Evolutionary conservation across 2,113 vertebrate genomes (phyloP), one percentile per base, ranked within the genome.

Genomic region (Acrocephalus arundinaceus): DNA sequence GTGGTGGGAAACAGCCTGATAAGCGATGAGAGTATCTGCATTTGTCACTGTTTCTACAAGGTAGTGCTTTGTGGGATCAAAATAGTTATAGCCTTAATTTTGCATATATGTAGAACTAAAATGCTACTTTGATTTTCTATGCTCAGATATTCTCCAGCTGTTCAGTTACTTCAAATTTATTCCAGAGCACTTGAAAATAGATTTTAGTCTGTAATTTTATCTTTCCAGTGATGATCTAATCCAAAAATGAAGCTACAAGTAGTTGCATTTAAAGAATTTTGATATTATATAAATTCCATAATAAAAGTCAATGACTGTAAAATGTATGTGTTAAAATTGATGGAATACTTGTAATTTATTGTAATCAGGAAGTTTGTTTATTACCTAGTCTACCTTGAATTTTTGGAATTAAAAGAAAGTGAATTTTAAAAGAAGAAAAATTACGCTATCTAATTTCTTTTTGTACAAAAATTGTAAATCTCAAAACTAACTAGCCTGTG

Each of bases 361-460:
- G 57, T 93, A 68, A 75, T 70, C 52, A 57, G 37, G 6, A 85
- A 81, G 35, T 90, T 73, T 85, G 28, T 93, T 93, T 92, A 65
- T 92, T 86, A 30, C 28, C 10, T 74, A 57, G 68, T 84, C 43
- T 78, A 48, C 25, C 55, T 71, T 78, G 65, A 62, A 70, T 74
- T 78, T 92, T 77, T 80, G 19, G 31, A 91, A 67, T 55, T 77
- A 75, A 93, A 91, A 81, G 16, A 57, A 15, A 72, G 11, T 61
- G 35, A 74, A 63, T 92, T 94, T 90, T 83, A 66, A 71, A 91
- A 62, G 20, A 79, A 70, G 39, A 75, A 95, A 66, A 84, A 63
- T 28, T 45, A 15, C 27, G 30, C 19, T 41, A 19, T 54, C 37
- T 61, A 48, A 45, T 88, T 85, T 59, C 24, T 74, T 15, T 63